Percentiles rank a stretch among this genome's conserved stretches.
Conservation (phyloP, 2,888 invertebrate species). For the Macrophya annulata region DNA sequence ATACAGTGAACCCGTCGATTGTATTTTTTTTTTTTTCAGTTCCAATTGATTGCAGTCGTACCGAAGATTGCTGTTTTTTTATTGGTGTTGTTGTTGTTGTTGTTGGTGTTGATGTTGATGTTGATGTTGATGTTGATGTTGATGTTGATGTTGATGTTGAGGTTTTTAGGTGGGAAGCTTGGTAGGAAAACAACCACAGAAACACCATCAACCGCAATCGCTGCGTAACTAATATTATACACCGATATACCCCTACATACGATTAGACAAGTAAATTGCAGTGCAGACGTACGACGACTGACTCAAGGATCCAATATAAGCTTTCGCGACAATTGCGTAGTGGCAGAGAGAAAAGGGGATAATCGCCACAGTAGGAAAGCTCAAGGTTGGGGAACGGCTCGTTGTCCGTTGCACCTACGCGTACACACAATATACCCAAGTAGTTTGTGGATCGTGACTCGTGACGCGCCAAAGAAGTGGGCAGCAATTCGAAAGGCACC, state of each 20-base stretch:
- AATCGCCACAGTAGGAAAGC: neutral
- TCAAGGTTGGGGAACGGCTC: conserved; percentile 13
- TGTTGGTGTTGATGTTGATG: neutral
- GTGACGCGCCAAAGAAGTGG: conserved; percentile 35
- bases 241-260: neutral
- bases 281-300: neutral
- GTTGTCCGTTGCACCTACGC: conserved; percentile 22
- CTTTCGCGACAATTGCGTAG: conserved; percentile 6
- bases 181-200: neutral
- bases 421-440: neutral
- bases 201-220: neutral
- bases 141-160: neutral
- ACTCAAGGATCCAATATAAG: neutral
- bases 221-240: neutral
- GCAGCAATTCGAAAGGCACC: conserved; percentile 27
- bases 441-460: conserved; percentile 23
- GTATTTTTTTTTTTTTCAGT: too few species aligned
- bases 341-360: neutral
- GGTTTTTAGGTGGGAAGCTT: neutral
- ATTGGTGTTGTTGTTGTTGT: neutral
- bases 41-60: too few species aligned
- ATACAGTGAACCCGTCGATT: too few species aligned
- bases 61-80: neutral
- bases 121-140: neutral
- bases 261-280: neutral